Evolutionary conservation across 2,797 vertebrate genomes (phyloP), one percentile per base, ranked within the genome.

Genomic region (Galaxias olidus): DNA sequence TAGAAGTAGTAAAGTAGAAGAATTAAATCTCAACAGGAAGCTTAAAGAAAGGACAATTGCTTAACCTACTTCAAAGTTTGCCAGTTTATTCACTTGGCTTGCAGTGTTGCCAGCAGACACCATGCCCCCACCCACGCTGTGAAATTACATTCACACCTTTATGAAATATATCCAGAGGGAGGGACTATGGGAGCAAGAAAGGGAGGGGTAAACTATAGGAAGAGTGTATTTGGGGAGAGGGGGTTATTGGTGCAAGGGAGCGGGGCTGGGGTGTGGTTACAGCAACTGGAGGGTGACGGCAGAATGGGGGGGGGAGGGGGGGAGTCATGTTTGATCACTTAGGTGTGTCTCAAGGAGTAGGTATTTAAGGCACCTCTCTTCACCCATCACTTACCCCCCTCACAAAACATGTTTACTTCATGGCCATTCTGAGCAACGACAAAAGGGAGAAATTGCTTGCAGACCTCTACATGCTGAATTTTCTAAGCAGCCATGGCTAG

Each of bases 401-500:
- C 12, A 18, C 11, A 66, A 4, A 17, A 40, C 41, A 60, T 8
- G 6, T 45, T 6, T 19, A 49, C n/a, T 13, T 9, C 8, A 9
- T 40, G 18, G 19, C 20, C 8, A 56, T 4, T n/a, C 12, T 8
- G 4, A 72, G 14, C 63, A 4, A 14, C 14, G 10, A 59, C 46
- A 1, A 13, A 18, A 52, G 47, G 58, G 15, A 45, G 10, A 42
- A 18, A 5, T 4, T 50, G 45, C 9, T 30, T 20, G 41, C 4
- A 10, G 4, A 55, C 13, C 17, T 15, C 9, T 14, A 18, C 1
- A 40, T 7, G 11, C 62, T 47, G 46, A 0, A 40, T 1, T 10
- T 6, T 40, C 14, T 8, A 48, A 10, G 45, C 50, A 45, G 8
- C n/a, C 61, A 87, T 87, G 87, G 72, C 72, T 44, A n/a, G 54